phyloP scores from a whole-genome alignment of 2,797 vertebrate genomes.

The Takifugu rubripes region DNA sequence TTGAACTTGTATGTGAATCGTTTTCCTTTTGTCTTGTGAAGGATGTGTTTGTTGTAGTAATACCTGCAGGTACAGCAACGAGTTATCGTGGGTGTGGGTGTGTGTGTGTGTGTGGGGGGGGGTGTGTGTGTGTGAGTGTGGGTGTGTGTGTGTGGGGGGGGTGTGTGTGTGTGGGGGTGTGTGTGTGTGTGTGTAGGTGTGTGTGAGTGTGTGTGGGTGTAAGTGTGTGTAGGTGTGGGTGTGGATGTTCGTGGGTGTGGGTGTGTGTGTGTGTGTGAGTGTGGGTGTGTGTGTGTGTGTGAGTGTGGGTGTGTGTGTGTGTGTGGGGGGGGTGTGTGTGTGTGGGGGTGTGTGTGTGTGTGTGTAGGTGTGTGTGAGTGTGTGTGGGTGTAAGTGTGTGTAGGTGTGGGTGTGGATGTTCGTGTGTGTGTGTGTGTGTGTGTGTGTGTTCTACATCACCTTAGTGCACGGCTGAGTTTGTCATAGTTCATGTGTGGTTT shows the following conservation, averaged over 20 bases:
- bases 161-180: too few species aligned
- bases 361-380: constrained; percentile 12
- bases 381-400: constrained; percentile 1
- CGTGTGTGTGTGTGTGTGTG: neutral
- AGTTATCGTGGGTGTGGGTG: neutral
- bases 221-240: neutral
- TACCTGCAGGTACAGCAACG: constrained; percentile 65
- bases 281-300: too few species aligned
- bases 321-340: too few species aligned
- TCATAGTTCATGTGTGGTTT: constrained; percentile 84
- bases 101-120: neutral
- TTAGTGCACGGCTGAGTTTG: constrained; percentile 81
- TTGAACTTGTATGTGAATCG: constrained; percentile 83
- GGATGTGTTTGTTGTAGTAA: constrained; percentile 82
- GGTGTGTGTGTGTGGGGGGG: too few species aligned
- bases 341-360: too few species aligned
- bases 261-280: neutral
- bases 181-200: neutral
- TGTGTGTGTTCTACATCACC: constrained; percentile 43
- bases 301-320: too few species aligned
- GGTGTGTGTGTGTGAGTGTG: too few species aligned
- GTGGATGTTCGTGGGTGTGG: neutral
- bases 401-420: constrained; percentile 3
- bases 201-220: constrained; percentile 7
- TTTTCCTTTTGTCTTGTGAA: constrained; percentile 83